These are phyloP conservation scores for Sander vitreus DNA, from an alignment of 2,113 vertebrate genomes.

Conservation along the genomic window DNA sequence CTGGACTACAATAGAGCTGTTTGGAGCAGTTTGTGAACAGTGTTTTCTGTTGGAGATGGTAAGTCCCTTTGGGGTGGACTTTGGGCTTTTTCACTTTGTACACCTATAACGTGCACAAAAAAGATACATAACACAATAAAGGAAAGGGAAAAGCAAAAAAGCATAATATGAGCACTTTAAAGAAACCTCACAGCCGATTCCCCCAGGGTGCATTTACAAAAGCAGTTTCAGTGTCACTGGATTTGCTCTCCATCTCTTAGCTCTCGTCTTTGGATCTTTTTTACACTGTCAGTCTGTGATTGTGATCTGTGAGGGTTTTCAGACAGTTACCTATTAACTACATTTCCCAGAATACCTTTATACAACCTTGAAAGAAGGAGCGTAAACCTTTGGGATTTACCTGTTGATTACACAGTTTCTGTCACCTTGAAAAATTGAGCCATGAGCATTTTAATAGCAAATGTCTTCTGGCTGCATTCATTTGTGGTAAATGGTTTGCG, in stretches of 20 bases:
- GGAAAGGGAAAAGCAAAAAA: too few species aligned
- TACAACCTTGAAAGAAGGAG: neutral
- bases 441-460: neutral
- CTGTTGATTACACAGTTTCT: neutral
- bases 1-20: too few species aligned
- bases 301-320: neutral
- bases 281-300: neutral
- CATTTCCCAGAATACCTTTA: neutral
- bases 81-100: too few species aligned
- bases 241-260: slow-evolving; percentile 13
- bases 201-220: slow-evolving; percentile 8
- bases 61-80: too few species aligned
- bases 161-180: too few species aligned
- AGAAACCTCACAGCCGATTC: slow-evolving; percentile 20
- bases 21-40: too few species aligned
- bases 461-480: neutral
- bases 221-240: slow-evolving; percentile 11
- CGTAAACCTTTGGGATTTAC: neutral
- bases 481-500: neutral
- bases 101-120: too few species aligned
- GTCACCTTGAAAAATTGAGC: neutral
- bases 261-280: neutral
- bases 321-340: neutral
- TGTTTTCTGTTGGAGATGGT: too few species aligned
- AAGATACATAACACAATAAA: too few species aligned